phyloP scores from a whole-genome alignment of 2,113 vertebrate species.

The Chaenogobius annularis region DNA sequence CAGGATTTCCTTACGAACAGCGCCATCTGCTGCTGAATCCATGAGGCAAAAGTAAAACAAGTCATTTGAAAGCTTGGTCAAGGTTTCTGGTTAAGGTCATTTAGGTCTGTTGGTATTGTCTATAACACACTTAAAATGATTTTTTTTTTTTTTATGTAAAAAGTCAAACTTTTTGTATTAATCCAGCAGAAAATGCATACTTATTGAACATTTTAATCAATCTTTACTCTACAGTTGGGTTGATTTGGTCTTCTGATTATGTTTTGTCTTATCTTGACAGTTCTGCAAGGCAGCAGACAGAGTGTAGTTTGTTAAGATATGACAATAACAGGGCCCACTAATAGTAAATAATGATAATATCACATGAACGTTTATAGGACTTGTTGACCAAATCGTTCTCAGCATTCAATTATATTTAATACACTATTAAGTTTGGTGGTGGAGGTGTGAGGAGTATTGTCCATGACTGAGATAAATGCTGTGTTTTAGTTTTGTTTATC shows the following conservation, averaged over 20 bases:
- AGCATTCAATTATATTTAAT: neutral
- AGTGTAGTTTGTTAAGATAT: neutral
- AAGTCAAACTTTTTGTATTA: too few relatives aligned
- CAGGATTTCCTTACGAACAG: neutral
- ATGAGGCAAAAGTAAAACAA: neutral
- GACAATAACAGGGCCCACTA: neutral
- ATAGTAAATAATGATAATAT: neutral
- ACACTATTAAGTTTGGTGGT: conserved; percentile 1
- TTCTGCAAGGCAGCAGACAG: neutral
- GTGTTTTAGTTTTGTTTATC: conserved; percentile 34
- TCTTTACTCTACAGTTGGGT: too few relatives aligned
- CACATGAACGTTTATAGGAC: neutral
- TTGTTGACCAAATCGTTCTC: neutral
- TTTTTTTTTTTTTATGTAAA: too few relatives aligned
- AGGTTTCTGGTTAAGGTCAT: neutral
- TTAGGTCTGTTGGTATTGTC: neutral
- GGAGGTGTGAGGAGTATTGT: conserved; percentile 35
- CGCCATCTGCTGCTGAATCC: neutral
- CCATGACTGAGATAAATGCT: conserved; percentile 27
- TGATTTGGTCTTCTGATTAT: neutral
- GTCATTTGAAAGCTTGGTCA: too few relatives aligned
- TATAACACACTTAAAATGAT: too few relatives aligned
- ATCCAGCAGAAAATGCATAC: too few relatives aligned
- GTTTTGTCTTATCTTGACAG: neutral
- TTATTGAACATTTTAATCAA: too few relatives aligned